Percentiles rank a stretch among this genome's conserved stretches.
phyloP scores from a whole-genome alignment of 1,140 invertebrate genomes.

The Hyles vespertilio region DNA sequence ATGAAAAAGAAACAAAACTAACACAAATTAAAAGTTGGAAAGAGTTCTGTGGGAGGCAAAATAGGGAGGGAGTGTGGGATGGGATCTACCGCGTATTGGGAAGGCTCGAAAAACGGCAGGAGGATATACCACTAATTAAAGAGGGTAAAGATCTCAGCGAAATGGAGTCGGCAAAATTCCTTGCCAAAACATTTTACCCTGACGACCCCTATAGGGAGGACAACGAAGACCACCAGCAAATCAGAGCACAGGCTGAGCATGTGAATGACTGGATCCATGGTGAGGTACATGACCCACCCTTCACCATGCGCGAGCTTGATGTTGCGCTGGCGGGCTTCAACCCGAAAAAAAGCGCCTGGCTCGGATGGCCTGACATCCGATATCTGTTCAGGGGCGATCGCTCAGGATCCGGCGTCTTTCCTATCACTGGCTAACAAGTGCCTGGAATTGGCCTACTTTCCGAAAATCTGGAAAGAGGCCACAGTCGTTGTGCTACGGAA shows the following conservation, averaged over 20 bases:
- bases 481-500: conserved; percentile 13
- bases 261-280: conserved; percentile 5
- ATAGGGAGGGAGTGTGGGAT: neutral
- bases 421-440: conserved; percentile 9
- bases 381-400: conserved; percentile 4
- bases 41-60: conserved; percentile 2
- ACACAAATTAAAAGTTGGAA: neutral
- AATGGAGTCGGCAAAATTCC: neutral
- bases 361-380: conserved; percentile 13
- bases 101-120: neutral
- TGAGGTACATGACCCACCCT: conserved; percentile 14
- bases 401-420: neutral
- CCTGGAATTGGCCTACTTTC: conserved; percentile 6
- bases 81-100: conserved; percentile 1
- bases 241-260: conserved; percentile 1
- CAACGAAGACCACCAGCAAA: conserved; percentile 6
- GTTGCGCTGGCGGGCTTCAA: conserved; percentile 8
- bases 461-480: conserved; percentile 17
- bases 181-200: conserved; percentile 13
- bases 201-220: conserved; percentile 1
- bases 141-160: neutral
- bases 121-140: neutral
- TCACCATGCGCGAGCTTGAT: conserved; percentile 10
- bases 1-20: neutral
- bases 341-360: conserved; percentile 21